Percentiles rank a stretch among this genome's conserved stretches.
Evolutionary conservation across 2,113 vertebrate species (phyloP).

Genomic region (Herpetotheres cachinnans): DNA sequence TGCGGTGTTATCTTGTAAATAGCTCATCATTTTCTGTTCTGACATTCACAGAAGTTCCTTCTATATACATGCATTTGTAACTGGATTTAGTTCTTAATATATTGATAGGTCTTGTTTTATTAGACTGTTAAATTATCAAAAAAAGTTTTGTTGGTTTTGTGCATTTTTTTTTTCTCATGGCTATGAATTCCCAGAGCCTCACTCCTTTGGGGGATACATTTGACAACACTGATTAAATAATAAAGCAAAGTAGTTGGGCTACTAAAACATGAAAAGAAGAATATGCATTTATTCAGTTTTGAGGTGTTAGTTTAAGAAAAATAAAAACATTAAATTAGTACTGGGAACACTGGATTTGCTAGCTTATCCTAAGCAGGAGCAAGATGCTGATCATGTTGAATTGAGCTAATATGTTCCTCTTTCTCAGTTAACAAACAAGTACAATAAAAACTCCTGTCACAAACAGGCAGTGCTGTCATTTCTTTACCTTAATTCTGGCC

Average conservation of each 20-base stretch:
- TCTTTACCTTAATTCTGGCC: slow-evolving; percentile 39
- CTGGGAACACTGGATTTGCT: slow-evolving; percentile 69
- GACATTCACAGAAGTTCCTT: slow-evolving; percentile 51
- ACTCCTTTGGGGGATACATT: slow-evolving; percentile 49
- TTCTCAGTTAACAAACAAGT: slow-evolving; percentile 70
- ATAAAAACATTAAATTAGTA: slow-evolving; percentile 60
- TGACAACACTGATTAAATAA: slow-evolving; percentile 69
- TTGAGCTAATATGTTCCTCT: slow-evolving; percentile 69
- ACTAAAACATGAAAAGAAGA: slow-evolving; percentile 72
- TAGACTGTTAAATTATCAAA: slow-evolving; percentile 77
- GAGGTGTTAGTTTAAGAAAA: slow-evolving; percentile 68
- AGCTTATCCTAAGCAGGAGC: slow-evolving; percentile 48
- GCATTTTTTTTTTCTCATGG: slow-evolving; percentile 60
- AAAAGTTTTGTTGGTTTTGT: slow-evolving; percentile 66
- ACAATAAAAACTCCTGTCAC: slow-evolving; percentile 77
- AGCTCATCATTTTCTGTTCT: slow-evolving; percentile 70
- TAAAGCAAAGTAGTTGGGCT: slow-evolving; percentile 76
- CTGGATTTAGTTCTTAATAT: slow-evolving; percentile 81
- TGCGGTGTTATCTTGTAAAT: slow-evolving; percentile 80
- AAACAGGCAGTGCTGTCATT: slow-evolving; percentile 61
- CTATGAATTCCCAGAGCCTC: slow-evolving; percentile 67
- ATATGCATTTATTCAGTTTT: slow-evolving; percentile 57
- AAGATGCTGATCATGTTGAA: slow-evolving; percentile 67
- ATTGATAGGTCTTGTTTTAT: slow-evolving; percentile 73
- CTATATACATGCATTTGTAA: slow-evolving; percentile 74